Conservation (phyloP, 2,888 invertebrate genomes). For the Tholera decimalis region DNA sequence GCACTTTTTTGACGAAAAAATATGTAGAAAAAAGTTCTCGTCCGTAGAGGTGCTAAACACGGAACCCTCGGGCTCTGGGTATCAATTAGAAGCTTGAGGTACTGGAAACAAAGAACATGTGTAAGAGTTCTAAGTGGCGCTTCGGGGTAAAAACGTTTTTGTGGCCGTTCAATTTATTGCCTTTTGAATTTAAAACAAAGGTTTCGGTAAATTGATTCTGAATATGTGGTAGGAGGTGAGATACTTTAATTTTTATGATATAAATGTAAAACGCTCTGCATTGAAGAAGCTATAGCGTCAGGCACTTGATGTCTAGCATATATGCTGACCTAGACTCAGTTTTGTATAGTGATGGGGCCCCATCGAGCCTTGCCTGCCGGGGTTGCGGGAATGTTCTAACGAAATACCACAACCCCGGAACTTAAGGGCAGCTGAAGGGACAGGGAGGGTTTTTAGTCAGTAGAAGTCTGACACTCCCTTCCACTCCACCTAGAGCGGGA, state of each 20-base stretch:
- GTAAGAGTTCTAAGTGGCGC: constrained; percentile 86
- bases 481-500: too few relatives aligned
- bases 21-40: constrained; percentile 46
- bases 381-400: too few relatives aligned
- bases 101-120: constrained; percentile 77
- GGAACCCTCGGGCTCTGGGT: constrained; percentile 72
- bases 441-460: too few relatives aligned
- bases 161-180: constrained; percentile 71
- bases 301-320: too few relatives aligned
- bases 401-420: too few relatives aligned
- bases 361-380: too few relatives aligned
- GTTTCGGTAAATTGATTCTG: constrained; percentile 23
- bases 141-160: constrained; percentile 70
- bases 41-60: constrained; percentile 84
- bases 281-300: too few relatives aligned
- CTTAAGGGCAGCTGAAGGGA: too few relatives aligned
- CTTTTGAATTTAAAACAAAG: constrained; percentile 44
- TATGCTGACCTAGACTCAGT: too few relatives aligned
- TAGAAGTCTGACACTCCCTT: too few relatives aligned
- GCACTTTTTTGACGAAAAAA: constrained; percentile 64
- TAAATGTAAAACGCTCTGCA: too few relatives aligned
- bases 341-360: too few relatives aligned
- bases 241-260: background rate
- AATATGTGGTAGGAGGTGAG: background rate
- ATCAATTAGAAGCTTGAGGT: constrained; percentile 78